Base-by-base conservation (phyloP, 2,113 vertebrate species). In the Verasper variegatus region DNA sequence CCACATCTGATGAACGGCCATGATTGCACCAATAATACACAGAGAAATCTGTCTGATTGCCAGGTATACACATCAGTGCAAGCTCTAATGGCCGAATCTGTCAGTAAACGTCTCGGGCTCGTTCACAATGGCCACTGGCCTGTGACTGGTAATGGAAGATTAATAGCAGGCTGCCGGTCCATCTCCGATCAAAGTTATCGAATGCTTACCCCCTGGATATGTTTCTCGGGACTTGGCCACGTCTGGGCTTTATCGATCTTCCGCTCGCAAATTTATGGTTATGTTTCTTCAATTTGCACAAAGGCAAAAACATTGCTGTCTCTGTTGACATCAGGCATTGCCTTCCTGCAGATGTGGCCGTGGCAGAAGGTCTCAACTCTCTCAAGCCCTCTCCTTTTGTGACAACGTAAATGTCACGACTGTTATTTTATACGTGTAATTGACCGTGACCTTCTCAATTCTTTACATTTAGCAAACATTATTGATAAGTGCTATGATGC, bases 251-350 rank as follows among this genome's bases (percentile, higher is more conserved):
- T 83, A 94, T 93, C 63, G 92, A 94, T 92, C 85, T 1, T 17
- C 70, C 37, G 42, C 86, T 88, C 75, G 74, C 79, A 90, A 90
- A 92, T 92, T 89, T 90, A 91, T 92, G 91, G 89, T 85, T 93
- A 86, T 92, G 89, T 89, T 90, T 86, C 90, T 90, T 83, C 87
- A 89, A 81, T 92, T 92, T 90, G 88, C 83, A 88, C 82, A 86
- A 85, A 86, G 82, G 85, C 86, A 90, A 80, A 90, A 88, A 83
- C 87, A 82, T 82, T 81, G 81, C 83, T 83, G 86, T 86, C 78
- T 87, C 74, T 52, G 68, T 75, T 73, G 76, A 70, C 84, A 85
- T 90, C 86, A 54, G 61, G 82, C 79, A 87, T 68, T 77, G 82
- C 73, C 85, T 71, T 88, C 71, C 82, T 76, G 82, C 78, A 82